Percentiles rank a stretch among this genome's conserved stretches.
These are phyloP conservation scores for Meda fulgida DNA, from an alignment of 2,797 vertebrate species.

Conservation along the genomic window DNA sequence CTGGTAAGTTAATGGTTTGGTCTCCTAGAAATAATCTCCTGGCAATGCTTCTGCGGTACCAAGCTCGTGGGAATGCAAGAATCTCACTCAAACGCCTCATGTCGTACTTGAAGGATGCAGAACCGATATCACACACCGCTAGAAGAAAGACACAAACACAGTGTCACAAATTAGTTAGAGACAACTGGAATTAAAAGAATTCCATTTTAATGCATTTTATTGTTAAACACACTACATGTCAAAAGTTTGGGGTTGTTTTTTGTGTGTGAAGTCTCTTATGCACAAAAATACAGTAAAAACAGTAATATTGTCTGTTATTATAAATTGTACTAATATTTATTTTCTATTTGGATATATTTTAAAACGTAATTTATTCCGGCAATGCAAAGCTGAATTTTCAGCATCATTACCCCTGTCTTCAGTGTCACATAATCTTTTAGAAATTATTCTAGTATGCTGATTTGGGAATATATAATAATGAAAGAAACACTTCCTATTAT, in stretches of 20 bases:
- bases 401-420: neutral
- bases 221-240: neutral
- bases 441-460: neutral
- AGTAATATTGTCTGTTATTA: neutral
- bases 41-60: conserved; percentile 97
- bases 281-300: neutral
- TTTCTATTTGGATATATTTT: neutral
- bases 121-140: conserved; percentile 99
- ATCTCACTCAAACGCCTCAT: conserved; percentile 98
- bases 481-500: neutral
- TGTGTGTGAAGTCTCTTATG: neutral
- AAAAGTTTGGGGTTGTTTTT: neutral
- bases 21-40: conserved; percentile 95
- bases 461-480: neutral
- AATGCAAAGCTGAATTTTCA: neutral
- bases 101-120: conserved; percentile 98
- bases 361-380: neutral
- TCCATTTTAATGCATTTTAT: neutral
- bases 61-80: conserved; percentile 95
- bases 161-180: neutral
- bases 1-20: conserved; percentile 95
- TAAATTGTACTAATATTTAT: neutral
- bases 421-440: neutral
- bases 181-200: neutral
- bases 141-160: conserved; percentile 23